Evolutionary conservation across 2,797 vertebrate genomes (phyloP).

Genomic region (Aplochiton taeniatus): DNA sequence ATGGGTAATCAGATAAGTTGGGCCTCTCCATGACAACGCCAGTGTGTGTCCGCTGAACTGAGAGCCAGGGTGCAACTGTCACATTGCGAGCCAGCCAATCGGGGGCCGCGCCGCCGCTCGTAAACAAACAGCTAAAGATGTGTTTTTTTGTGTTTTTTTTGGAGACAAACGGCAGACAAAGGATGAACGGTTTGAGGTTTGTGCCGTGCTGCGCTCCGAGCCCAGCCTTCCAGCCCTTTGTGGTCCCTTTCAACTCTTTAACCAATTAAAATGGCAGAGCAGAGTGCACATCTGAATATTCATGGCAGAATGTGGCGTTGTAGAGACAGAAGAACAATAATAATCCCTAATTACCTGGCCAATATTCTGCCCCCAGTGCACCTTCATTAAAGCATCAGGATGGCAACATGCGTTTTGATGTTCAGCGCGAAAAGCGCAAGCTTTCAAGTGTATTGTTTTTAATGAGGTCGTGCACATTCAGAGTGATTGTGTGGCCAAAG

Average conservation of each 20-base stretch:
- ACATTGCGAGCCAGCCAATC: slow-evolving; percentile 68
- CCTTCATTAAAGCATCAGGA: slow-evolving; percentile 61
- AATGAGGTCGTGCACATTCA: slow-evolving; percentile 66
- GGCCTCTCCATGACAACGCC: slow-evolving; percentile 71
- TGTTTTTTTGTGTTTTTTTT: slow-evolving; percentile 33
- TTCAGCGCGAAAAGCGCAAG: slow-evolving; percentile 31
- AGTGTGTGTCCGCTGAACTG: slow-evolving; percentile 73
- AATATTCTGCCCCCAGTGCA: slow-evolving; percentile 56
- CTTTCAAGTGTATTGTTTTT: slow-evolving; percentile 71
- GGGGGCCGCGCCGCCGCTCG: slow-evolving; percentile 31
- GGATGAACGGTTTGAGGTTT: too few relatives aligned
- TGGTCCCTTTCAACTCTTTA: slow-evolving; percentile 61
- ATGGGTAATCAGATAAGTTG: slow-evolving; percentile 81
- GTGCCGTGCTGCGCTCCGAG: slow-evolving; percentile 4
- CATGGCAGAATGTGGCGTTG: slow-evolving; percentile 17
- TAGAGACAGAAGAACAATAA: neutral
- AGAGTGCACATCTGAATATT: slow-evolving; percentile 20
- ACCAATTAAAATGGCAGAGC: slow-evolving; percentile 21
- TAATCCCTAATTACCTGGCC: slow-evolving; percentile 67
- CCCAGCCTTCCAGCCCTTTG: slow-evolving; percentile 43
- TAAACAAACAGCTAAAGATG: slow-evolving; percentile 70
- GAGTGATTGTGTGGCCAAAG: slow-evolving; percentile 50
- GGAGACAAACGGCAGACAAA: too few relatives aligned
- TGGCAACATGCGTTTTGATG: slow-evolving; percentile 65
- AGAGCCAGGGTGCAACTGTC: slow-evolving; percentile 77